phyloP scores from a whole-genome alignment of 2,888 invertebrate species.

The Ramazzottius varieornatus region DNA sequence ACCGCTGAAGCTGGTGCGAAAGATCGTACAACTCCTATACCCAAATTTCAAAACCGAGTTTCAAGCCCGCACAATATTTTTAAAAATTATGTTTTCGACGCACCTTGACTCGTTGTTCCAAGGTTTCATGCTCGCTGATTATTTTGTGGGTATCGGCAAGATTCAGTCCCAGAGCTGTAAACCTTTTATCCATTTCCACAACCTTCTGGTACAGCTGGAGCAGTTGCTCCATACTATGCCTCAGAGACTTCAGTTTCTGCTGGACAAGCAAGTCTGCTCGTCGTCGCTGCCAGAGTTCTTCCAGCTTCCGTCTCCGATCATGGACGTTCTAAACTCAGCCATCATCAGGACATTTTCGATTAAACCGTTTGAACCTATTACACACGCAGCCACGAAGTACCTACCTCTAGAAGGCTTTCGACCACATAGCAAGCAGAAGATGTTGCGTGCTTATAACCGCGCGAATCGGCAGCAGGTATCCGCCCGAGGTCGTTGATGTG shows the following conservation, averaged over 20 bases:
- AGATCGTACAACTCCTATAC: neutral
- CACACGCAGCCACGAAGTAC: slow-evolving; percentile 1
- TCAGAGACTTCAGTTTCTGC: neutral
- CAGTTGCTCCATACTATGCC: slow-evolving; percentile 32
- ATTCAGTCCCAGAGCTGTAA: slow-evolving; percentile 40
- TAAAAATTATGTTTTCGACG: slow-evolving; percentile 8
- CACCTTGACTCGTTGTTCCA: slow-evolving; percentile 41
- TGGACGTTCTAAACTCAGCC: too few species aligned
- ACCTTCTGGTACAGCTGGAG: slow-evolving; percentile 32
- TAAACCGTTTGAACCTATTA: slow-evolving; percentile 6
- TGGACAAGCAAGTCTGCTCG: neutral
- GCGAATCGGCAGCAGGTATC: slow-evolving; percentile 45
- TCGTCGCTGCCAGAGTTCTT: slow-evolving; percentile 25
- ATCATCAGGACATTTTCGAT: neutral
- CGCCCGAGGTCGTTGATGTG: slow-evolving; percentile 44
- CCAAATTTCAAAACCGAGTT: neutral
- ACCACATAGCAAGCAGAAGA: slow-evolving; percentile 26
- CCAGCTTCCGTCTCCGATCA: slow-evolving; percentile 41
- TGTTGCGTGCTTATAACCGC: slow-evolving; percentile 27
- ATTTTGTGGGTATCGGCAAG: slow-evolving; percentile 38
- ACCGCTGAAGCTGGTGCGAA: neutral
- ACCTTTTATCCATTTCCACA: slow-evolving; percentile 18
- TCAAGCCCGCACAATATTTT: neutral
- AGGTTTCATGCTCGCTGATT: slow-evolving; percentile 38
- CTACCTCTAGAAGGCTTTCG: slow-evolving; percentile 25